phyloP scores from a whole-genome alignment of 2,797 vertebrate genomes.

The Platyrinchus mystaceus region DNA sequence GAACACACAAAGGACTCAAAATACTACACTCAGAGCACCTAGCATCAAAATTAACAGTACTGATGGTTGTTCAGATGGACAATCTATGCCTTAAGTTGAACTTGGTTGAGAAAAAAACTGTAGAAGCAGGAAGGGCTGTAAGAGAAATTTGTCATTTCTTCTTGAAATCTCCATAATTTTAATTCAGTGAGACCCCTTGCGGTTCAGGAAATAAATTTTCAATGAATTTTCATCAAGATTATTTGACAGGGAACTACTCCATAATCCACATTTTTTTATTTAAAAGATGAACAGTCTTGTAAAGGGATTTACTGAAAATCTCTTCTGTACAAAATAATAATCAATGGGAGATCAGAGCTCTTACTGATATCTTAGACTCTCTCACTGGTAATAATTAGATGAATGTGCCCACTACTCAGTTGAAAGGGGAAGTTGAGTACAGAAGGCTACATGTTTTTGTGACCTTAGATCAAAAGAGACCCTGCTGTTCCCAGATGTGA shows the following conservation, averaged over 20 bases:
- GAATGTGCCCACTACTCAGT: neutral
- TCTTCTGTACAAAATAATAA: neutral
- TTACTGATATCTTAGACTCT: neutral
- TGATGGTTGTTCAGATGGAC: neutral
- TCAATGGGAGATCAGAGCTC: neutral
- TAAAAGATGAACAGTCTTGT: neutral
- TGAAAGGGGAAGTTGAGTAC: neutral
- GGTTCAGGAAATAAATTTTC: neutral
- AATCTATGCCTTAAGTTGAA: neutral
- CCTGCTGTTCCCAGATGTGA: neutral
- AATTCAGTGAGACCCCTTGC: neutral
- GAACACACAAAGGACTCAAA: neutral
- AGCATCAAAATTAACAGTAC: neutral
- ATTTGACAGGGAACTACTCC: neutral
- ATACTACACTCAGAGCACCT: neutral
- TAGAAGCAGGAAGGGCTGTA: neutral
- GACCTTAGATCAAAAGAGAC: neutral
- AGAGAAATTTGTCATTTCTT: neutral
- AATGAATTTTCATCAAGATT: neutral
- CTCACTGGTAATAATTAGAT: neutral
- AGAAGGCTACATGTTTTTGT: neutral
- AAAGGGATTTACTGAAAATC: neutral
- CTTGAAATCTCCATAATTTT: neutral
- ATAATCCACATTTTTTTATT: neutral
- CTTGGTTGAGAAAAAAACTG: neutral